Evolutionary conservation across 1,140 invertebrate species (phyloP).

Genomic region (Berghia stephanieae): DNA sequence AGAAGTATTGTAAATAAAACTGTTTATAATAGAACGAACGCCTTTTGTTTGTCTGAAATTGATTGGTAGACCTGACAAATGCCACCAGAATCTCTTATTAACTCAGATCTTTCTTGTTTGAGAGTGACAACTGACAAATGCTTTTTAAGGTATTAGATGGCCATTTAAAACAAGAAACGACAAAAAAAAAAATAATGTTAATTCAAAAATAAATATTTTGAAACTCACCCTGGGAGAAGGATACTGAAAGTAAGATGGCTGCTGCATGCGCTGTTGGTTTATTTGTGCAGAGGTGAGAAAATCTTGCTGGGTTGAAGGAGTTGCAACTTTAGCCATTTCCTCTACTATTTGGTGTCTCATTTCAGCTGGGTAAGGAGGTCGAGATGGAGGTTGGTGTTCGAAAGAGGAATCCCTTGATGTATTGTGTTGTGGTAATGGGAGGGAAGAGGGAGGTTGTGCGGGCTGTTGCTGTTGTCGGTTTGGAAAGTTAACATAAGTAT

Average conservation of each 20-base stretch:
- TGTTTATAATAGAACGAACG: too few relatives aligned
- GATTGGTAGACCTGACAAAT: too few relatives aligned
- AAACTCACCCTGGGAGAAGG: slow-evolving; percentile 44
- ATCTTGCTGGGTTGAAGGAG: slow-evolving; percentile 49
- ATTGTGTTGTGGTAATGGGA: too few relatives aligned
- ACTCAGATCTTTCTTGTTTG: too few relatives aligned
- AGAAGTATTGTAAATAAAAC: too few relatives aligned
- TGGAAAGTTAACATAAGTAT: slow-evolving; percentile 50
- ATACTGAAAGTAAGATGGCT: slow-evolving; percentile 52
- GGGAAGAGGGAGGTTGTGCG: too few relatives aligned
- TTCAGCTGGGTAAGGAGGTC: slow-evolving; percentile 52
- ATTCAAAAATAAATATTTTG: not conserved
- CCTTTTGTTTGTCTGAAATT: too few relatives aligned
- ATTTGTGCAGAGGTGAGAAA: slow-evolving; percentile 45
- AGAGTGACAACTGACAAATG: too few relatives aligned
- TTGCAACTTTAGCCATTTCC: slow-evolving; percentile 51
- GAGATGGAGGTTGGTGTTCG: slow-evolving; percentile 38
- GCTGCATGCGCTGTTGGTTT: slow-evolving; percentile 44
- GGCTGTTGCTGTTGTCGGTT: slow-evolving; percentile 8
- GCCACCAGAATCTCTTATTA: too few relatives aligned
- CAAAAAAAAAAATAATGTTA: too few relatives aligned
- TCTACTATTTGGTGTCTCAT: slow-evolving; percentile 48
- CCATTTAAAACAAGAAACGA: too few relatives aligned
- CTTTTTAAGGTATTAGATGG: too few relatives aligned
- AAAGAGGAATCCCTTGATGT: not conserved